Conservation (phyloP, 2,797 vertebrate genomes). For the Coccyzus lansbergi region DNA sequence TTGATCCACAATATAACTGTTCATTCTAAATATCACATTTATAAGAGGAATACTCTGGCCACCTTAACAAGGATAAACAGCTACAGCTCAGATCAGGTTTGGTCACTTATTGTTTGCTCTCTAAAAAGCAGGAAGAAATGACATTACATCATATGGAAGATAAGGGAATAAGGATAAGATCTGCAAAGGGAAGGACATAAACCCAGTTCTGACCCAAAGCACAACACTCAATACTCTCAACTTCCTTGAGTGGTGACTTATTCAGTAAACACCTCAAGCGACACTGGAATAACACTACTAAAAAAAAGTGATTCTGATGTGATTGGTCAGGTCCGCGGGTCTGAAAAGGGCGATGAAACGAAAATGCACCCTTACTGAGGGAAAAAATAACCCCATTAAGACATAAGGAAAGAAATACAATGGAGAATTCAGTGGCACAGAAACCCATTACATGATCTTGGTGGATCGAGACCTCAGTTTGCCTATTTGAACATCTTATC, state of each 20-base stretch:
- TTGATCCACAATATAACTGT: background rate
- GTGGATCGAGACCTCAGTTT: background rate
- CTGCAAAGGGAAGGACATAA: background rate
- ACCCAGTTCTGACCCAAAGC: background rate
- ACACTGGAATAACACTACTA: background rate
- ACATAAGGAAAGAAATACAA: background rate
- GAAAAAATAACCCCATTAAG: background rate
- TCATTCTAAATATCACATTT: background rate
- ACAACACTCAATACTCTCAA: background rate
- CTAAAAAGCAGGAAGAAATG: background rate
- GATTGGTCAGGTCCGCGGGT: background rate
- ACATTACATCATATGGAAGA: background rate
- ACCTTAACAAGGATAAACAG: background rate
- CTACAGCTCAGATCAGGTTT: background rate
- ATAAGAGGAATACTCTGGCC: background rate
- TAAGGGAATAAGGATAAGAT: background rate
- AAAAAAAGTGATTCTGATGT: background rate
- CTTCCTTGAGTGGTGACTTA: background rate
- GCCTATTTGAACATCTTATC: background rate
- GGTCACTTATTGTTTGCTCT: background rate
- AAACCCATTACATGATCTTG: background rate
- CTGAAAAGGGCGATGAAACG: background rate
- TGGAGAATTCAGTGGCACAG: background rate
- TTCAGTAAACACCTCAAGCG: background rate
- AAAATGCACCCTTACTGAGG: background rate